Evolutionary conservation across 2,797 vertebrate genomes (phyloP).

Genomic region (Sparus aurata): DNA sequence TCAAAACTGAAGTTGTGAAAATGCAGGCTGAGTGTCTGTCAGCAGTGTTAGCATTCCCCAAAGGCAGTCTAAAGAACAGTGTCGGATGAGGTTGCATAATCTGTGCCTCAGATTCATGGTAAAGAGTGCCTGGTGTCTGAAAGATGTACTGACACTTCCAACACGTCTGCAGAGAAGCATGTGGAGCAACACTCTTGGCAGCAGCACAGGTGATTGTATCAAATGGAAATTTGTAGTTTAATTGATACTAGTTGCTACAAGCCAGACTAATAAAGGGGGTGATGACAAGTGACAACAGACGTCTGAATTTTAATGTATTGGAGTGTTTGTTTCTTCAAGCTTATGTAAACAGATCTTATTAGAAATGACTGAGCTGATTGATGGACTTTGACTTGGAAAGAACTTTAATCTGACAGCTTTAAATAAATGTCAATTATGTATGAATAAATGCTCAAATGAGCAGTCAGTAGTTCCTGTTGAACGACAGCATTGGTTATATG

Average conservation of each 20-base stretch:
- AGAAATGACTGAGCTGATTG: background rate
- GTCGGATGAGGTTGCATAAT: conserved; percentile 81
- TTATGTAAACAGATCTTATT: background rate
- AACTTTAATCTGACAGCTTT: background rate
- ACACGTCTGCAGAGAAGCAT: conserved; percentile 65
- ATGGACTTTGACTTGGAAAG: background rate
- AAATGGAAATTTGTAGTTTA: conserved; percentile 72
- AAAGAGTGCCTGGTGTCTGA: conserved; percentile 69
- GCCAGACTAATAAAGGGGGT: conserved; percentile 37
- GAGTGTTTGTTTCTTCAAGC: conserved; percentile 18
- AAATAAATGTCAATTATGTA: background rate
- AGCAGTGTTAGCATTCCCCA: conserved; percentile 66
- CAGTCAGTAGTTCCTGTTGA: background rate
- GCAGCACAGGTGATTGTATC: conserved; percentile 54
- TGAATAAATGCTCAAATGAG: background rate
- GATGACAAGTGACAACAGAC: conserved; percentile 48
- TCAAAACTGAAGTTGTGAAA: conserved; percentile 55
- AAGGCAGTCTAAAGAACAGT: conserved; percentile 69
- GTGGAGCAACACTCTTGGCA: conserved; percentile 70
- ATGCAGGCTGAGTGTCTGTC: conserved; percentile 66
- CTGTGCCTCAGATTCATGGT: conserved; percentile 69
- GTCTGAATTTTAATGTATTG: conserved; percentile 26
- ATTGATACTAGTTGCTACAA: conserved; percentile 76
- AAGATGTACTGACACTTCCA: conserved; percentile 68
- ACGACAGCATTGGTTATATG: background rate